Evolutionary conservation across 2,113 vertebrate genomes (phyloP).

Genomic region (Montifringilla adamsi): DNA sequence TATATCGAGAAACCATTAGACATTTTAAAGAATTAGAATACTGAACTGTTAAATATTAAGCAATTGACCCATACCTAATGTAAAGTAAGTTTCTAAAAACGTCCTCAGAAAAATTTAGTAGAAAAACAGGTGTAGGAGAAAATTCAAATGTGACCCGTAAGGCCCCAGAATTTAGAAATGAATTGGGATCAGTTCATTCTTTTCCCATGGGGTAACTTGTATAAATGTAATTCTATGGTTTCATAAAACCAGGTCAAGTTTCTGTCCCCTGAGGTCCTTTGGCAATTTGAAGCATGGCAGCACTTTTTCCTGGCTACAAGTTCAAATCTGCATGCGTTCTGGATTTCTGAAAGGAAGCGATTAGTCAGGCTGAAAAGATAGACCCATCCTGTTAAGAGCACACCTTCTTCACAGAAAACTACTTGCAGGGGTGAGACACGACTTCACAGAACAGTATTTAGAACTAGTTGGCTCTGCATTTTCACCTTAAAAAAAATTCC

Average conservation of each 20-base stretch:
- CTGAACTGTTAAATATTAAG: slow-evolving; percentile 55
- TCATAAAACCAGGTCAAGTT: slow-evolving; percentile 84
- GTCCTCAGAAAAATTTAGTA: slow-evolving; percentile 56
- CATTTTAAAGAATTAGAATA: slow-evolving; percentile 42
- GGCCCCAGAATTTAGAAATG: slow-evolving; percentile 73
- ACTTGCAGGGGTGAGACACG: neutral
- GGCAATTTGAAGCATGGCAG: slow-evolving; percentile 76
- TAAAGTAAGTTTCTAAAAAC: slow-evolving; percentile 41
- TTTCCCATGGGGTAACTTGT: slow-evolving; percentile 76
- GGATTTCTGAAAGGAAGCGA: slow-evolving; percentile 37
- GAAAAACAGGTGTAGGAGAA: slow-evolving; percentile 69
- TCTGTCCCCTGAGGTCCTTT: slow-evolving; percentile 73
- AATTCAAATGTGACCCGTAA: slow-evolving; percentile 74
- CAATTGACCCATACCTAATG: slow-evolving; percentile 30
- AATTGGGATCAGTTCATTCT: slow-evolving; percentile 76
- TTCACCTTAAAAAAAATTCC: neutral
- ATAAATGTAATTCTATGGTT: slow-evolving; percentile 84
- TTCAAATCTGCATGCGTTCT: slow-evolving; percentile 70
- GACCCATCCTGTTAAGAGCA: slow-evolving; percentile 18
- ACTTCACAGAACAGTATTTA: neutral
- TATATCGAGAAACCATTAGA: slow-evolving; percentile 9
- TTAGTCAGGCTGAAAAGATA: neutral
- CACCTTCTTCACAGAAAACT: slow-evolving; percentile 1
- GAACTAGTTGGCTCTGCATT: neutral
- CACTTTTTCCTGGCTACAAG: slow-evolving; percentile 69